phyloP scores from a whole-genome alignment of 2,888 invertebrate species.

The Nemoura dubitans region DNA sequence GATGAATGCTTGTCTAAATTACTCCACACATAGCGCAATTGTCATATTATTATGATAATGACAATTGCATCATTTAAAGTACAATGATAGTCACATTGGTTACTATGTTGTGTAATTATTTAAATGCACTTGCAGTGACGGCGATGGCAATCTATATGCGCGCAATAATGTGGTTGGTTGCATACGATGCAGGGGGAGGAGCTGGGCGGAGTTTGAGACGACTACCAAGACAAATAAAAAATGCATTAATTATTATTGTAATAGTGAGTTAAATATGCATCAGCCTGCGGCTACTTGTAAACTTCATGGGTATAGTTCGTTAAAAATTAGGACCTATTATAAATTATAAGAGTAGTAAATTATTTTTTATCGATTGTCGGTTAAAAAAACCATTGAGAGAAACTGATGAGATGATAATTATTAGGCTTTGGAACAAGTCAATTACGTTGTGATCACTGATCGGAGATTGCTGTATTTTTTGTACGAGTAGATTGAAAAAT shows the following conservation, averaged over 20 bases:
- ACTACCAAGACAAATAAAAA: conserved; percentile 20
- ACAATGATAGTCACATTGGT: background rate
- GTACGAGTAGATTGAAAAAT: no score
- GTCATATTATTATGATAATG: background rate
- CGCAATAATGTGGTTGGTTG: conserved; percentile 36
- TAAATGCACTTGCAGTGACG: conserved; percentile 17
- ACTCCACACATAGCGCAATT: background rate
- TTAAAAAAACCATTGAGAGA: background rate
- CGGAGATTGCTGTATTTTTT: background rate
- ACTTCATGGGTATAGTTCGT: background rate
- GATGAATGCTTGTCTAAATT: conserved; percentile 4
- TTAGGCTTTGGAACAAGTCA: background rate
- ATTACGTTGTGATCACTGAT: background rate
- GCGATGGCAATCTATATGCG: background rate
- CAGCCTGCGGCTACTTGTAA: background rate
- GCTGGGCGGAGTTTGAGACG: conserved; percentile 32
- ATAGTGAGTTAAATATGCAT: conserved; percentile 26
- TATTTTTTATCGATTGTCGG: background rate
- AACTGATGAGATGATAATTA: background rate
- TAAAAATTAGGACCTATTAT: background rate
- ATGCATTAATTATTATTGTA: conserved; percentile 32
- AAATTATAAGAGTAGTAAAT: background rate
- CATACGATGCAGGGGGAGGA: conserved; percentile 31
- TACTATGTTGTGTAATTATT: conserved; percentile 37
- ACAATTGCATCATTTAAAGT: conserved; percentile 25